Conservation (phyloP, 2,113 vertebrate genomes). For the Aviceda subcristata region DNA sequence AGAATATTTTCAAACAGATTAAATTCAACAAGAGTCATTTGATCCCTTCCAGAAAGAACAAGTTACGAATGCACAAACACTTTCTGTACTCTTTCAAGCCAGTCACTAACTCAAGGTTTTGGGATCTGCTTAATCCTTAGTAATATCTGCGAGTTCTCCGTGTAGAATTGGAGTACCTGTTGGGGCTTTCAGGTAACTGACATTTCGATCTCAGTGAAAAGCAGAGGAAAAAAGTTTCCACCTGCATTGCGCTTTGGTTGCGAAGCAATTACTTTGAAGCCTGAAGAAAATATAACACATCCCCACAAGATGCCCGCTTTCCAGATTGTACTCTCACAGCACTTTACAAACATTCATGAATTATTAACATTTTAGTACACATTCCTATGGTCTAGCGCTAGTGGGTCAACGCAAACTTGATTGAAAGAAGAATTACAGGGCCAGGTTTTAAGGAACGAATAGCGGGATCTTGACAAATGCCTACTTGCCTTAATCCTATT, state of each 20-base stretch:
- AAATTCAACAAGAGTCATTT: neutral
- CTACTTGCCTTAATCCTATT: slow-evolving; percentile 16
- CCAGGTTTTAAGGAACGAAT: neutral
- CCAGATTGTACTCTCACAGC: neutral
- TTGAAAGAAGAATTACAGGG: slow-evolving; percentile 19
- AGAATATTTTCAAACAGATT: neutral
- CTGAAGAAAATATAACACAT: neutral
- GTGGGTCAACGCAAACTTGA: neutral
- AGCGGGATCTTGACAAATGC: neutral
- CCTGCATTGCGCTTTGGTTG: neutral
- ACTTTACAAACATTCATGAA: neutral
- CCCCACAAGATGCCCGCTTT: neutral
- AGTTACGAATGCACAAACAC: neutral
- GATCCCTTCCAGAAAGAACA: neutral
- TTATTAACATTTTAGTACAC: neutral
- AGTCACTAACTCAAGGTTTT: neutral
- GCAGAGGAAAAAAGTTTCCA: neutral
- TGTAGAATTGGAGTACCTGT: neutral
- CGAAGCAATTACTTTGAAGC: neutral
- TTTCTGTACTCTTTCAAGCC: neutral
- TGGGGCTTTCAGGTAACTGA: neutral
- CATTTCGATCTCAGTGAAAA: neutral
- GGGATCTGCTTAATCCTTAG: neutral
- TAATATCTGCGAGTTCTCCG: neutral
- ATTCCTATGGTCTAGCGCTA: neutral